Base-by-base conservation (phyloP, 2,113 vertebrate genomes). In the Sebastes schlegelii region DNA sequence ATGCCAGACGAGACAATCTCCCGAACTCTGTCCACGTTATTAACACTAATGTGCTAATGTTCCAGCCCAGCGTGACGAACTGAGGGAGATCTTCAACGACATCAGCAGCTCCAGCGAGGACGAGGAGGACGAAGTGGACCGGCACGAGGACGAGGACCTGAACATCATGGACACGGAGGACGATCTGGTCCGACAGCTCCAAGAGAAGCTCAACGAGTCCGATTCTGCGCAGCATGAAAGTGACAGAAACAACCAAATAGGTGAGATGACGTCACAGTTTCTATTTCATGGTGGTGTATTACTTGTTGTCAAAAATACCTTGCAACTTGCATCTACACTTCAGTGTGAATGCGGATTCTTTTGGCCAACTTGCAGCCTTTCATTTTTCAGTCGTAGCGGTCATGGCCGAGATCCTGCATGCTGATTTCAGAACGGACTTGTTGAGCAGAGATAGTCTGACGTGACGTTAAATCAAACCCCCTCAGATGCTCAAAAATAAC, bases 151-250 rank as follows among this genome's bases (percentile, higher is more conserved):
- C 0, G 97, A 99, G 80, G 96, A 97, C 80, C 94, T 99, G 79
- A 99, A 99, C 81, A 98, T 99, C 86, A 96, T 99, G 89, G 96
- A 96, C 91, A 95, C 95, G 0, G 97, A 99, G 82, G 97, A 98
- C 2, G 96, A 97, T 88, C 87, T 97, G 89, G 96, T 97, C 86
- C 94, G 95, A 81, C 95, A 96, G 54, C 94, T 97, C 57, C 96
- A 97, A 60, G 95, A 96, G 79, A 97, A 96, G 63, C 94, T 97
- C 54, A 94, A 89, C 43, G 96, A 97, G 91, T 95, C 93, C 0
- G 94, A 95, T 77, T 95, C 95, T 21, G 94, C 94, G 23, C 95
- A 96, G 48, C 92, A 96, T 61, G 95, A 96, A 85, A 95, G 95
- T 0, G 96, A 98, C 76, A 91, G 94, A 48, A 94, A 94, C 93